Conservation (phyloP, 2,888 invertebrate genomes). For the Rotaria socialis region DNA sequence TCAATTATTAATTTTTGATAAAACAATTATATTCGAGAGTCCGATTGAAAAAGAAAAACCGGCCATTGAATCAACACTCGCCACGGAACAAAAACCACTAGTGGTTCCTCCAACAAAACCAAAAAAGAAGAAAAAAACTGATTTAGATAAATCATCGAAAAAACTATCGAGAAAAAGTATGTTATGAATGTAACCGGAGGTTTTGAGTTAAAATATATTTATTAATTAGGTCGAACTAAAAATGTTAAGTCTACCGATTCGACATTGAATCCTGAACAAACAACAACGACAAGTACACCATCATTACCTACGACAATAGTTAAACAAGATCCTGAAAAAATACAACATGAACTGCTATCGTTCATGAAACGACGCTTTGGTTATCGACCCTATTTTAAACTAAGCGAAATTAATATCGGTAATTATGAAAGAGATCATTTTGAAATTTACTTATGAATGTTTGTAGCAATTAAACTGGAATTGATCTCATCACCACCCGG, state of each 20-base stretch:
- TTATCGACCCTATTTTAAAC: slow-evolving; percentile 27
- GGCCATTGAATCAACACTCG: neutral
- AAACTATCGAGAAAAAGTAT: neutral
- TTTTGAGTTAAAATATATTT: no score
- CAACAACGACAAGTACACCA: neutral
- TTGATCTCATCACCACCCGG: slow-evolving; percentile 36
- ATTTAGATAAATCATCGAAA: neutral
- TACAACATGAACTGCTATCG: neutral
- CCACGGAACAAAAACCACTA: neutral
- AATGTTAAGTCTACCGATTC: neutral
- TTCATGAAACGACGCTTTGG: slow-evolving; percentile 36
- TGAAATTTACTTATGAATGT: neutral
- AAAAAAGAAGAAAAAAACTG: slow-evolving; percentile 23
- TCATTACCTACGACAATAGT: neutral
- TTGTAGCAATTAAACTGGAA: slow-evolving; percentile 22
- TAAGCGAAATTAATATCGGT: slow-evolving; percentile 31
- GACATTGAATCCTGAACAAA: neutral
- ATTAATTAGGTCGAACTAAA: neutral
- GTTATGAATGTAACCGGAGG: no score
- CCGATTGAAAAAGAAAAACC: neutral
- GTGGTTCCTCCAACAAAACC: neutral
- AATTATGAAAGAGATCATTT: neutral
- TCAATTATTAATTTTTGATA: neutral
- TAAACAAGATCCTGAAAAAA: slow-evolving; percentile 6
- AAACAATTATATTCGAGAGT: neutral